Conservation (phyloP, 2,797 vertebrate species). For the Sebastes itinus region DNA sequence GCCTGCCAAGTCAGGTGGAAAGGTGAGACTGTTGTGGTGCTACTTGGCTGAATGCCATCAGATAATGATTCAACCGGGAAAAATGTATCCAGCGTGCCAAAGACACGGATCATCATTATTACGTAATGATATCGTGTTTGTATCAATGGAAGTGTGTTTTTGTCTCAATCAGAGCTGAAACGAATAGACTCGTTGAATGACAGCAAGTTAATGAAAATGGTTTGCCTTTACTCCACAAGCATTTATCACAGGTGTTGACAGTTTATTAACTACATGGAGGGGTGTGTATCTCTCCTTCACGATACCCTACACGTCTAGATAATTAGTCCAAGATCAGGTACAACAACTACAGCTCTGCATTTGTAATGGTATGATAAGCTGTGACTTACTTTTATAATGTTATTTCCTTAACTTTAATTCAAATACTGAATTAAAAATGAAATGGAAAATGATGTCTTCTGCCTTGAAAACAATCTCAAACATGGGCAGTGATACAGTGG, state of each 20-base stretch:
- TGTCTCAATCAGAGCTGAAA: neutral
- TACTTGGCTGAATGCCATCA: slow-evolving; percentile 63
- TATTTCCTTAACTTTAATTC: neutral
- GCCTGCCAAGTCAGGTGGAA: slow-evolving; percentile 39
- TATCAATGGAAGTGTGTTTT: neutral
- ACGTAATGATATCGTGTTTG: neutral
- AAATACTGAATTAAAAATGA: neutral
- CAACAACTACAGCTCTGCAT: neutral
- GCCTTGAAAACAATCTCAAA: neutral
- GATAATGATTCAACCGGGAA: slow-evolving; percentile 30
- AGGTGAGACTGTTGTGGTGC: slow-evolving; percentile 23
- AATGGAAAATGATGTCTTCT: neutral
- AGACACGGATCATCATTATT: neutral
- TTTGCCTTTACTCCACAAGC: neutral
- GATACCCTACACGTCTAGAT: neutral
- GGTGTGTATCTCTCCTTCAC: neutral
- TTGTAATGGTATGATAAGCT: neutral
- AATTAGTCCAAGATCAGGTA: neutral
- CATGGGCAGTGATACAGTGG: neutral
- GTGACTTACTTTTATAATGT: neutral
- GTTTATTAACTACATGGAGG: neutral
- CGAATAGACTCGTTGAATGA: neutral
- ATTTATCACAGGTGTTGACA: neutral
- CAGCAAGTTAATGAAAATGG: neutral
- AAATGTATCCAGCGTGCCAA: neutral